Percentiles rank a stretch among this genome's conserved stretches.
These are phyloP conservation scores for Diarsia dahlii DNA, from an alignment of 2,888 invertebrate species.

Conservation along the genomic window DNA sequence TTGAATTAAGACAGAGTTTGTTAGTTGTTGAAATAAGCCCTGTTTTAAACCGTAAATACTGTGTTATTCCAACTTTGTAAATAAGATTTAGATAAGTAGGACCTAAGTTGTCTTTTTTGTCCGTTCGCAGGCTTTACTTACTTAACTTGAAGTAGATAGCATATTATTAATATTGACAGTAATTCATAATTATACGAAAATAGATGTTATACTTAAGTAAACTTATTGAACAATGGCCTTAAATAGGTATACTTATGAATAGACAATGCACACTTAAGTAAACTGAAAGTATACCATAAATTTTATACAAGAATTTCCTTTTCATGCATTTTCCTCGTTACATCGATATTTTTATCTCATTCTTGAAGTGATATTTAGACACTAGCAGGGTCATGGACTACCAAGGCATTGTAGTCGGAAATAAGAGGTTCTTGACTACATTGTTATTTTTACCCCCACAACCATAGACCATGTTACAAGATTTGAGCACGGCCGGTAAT, in stretches of 20 bases:
- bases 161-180: not conserved
- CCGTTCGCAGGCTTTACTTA: no score
- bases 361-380: not conserved
- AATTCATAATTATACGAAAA: not conserved
- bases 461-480: no score
- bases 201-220: not conserved
- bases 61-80: constrained; percentile 38
- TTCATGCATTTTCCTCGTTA: not conserved
- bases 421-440: no score
- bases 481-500: no score
- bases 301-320: not conserved
- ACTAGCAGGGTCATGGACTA: no score
- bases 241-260: no score
- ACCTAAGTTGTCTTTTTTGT: not conserved
- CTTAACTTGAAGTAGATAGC: not conserved
- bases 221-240: not conserved
- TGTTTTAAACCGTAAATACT: constrained; percentile 43
- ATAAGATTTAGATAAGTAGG: constrained; percentile 19
- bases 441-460: no score
- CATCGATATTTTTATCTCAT: not conserved
- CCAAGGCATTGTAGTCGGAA: no score
- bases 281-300: not conserved
- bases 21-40: constrained; percentile 70
- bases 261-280: not conserved
- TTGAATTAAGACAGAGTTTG: constrained; percentile 77